Evolutionary conservation across 2,113 vertebrate species (phyloP).

Genomic region (Jacana jacana): DNA sequence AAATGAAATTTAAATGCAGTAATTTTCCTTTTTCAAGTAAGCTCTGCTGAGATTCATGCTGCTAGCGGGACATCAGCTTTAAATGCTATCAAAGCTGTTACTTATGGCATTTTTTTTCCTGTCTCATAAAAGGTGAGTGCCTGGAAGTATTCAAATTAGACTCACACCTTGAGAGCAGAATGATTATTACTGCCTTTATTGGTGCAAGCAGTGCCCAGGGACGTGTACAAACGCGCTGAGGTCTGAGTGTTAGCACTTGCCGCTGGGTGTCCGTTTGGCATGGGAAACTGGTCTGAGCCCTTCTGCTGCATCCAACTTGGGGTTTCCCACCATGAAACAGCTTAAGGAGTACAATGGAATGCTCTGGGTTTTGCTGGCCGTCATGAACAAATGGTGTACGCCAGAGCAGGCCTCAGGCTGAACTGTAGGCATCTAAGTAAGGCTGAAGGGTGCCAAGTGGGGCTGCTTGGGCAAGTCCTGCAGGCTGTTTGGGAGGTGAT

Average conservation of each 20-base stretch:
- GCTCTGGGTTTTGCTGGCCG: neutral
- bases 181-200: neutral
- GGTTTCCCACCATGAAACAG: rapidly evolving
- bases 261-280: rapidly evolving
- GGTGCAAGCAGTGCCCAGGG: neutral
- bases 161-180: neutral
- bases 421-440: neutral
- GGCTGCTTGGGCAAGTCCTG: neutral
- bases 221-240: rapidly evolving
- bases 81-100: neutral
- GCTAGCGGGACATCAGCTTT: neutral
- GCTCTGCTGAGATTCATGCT: neutral
- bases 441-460: neutral
- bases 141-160: neutral
- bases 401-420: neutral
- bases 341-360: rapidly evolving
- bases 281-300: rapidly evolving
- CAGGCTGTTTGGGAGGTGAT: neutral
- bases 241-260: rapidly evolving
- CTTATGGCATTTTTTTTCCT: neutral
- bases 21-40: neutral
- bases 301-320: rapidly evolving
- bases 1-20: neutral
- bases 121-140: neutral
- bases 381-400: rapidly evolving